Evolutionary conservation across 2,888 invertebrate species (phyloP).

Genomic region (Hydroisotoma schaefferi): DNA sequence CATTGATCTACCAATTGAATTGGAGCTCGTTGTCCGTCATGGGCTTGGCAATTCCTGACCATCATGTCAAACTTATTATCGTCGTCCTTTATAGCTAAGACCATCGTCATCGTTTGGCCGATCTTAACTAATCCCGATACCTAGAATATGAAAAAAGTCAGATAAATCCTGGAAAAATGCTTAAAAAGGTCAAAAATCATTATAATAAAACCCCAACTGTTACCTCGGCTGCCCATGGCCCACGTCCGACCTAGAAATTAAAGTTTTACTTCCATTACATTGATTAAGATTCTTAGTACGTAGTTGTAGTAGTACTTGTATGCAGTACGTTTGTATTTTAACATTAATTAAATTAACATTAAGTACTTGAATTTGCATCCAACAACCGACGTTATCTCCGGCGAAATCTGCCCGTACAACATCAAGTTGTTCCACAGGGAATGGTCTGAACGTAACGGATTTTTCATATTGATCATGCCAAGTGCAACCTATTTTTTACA

Average conservation of each 20-base stretch:
- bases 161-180: no score
- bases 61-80: constrained; percentile 94
- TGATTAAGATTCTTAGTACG: not conserved
- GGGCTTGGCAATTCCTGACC: constrained; percentile 89
- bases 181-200: no score
- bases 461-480: constrained; percentile 96
- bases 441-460: constrained; percentile 87
- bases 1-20: constrained; percentile 89
- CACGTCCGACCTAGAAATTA: constrained; percentile 67
- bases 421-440: constrained; percentile 92
- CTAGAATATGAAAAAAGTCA: no score
- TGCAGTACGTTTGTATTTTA: not conserved
- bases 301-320: not conserved
- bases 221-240: constrained; percentile 95
- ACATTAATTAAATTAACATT: not conserved
- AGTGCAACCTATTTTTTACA: no score
- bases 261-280: not conserved
- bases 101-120: constrained; percentile 96
- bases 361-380: constrained; percentile 86
- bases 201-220: no score
- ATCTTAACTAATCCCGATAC: constrained; percentile 86
- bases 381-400: constrained; percentile 91
- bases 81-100: constrained; percentile 88
- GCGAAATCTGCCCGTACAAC: constrained; percentile 93
- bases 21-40: constrained; percentile 88